phyloP scores from a whole-genome alignment of 30 jellyfish, hydroid and myxozoan genomes.

The Aurelia aurita region DNA sequence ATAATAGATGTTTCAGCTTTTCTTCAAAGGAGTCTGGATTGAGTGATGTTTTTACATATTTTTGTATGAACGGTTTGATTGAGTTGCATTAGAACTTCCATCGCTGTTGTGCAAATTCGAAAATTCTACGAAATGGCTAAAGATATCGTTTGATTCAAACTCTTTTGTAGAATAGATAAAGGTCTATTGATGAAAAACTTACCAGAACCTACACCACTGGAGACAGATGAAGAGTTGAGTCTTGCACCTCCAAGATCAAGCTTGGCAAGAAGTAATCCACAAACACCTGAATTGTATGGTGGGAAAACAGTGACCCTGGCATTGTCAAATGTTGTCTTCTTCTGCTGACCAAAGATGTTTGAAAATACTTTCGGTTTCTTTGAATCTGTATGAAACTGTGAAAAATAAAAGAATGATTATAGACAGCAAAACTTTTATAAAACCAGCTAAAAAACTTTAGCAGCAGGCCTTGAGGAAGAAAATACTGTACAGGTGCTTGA shows the following conservation, averaged over 20 bases:
- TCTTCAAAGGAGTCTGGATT: too few species aligned
- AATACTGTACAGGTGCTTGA: too few species aligned
- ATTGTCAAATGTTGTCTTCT: slow-evolving; percentile 57
- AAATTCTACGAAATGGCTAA: too few species aligned
- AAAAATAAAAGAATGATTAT: background rate
- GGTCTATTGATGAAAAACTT: background rate
- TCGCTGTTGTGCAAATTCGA: too few species aligned
- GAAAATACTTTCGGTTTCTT: slow-evolving; percentile 50
- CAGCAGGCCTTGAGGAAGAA: too few species aligned
- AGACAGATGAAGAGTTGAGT: slow-evolving; percentile 62
- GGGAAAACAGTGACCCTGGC: slow-evolving; percentile 64
- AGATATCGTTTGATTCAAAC: too few species aligned
- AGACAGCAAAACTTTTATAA: background rate
- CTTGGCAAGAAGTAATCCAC: slow-evolving; percentile 55
- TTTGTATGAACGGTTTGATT: too few species aligned
- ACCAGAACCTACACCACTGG: slow-evolving; percentile 74
- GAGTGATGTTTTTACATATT: too few species aligned
- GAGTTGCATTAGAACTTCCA: too few species aligned
- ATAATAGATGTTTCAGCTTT: too few species aligned
- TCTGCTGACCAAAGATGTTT: slow-evolving; percentile 48
- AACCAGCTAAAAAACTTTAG: background rate
- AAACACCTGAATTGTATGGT: slow-evolving; percentile 55
- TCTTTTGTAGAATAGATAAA: too few species aligned
- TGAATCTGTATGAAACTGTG: slow-evolving; percentile 52
- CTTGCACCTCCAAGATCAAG: slow-evolving; percentile 78